Percentiles rank a stretch among this genome's conserved stretches.
Evolutionary conservation across 2,113 vertebrate genomes (phyloP).

Genomic region (Ascaphus truei): DNA sequence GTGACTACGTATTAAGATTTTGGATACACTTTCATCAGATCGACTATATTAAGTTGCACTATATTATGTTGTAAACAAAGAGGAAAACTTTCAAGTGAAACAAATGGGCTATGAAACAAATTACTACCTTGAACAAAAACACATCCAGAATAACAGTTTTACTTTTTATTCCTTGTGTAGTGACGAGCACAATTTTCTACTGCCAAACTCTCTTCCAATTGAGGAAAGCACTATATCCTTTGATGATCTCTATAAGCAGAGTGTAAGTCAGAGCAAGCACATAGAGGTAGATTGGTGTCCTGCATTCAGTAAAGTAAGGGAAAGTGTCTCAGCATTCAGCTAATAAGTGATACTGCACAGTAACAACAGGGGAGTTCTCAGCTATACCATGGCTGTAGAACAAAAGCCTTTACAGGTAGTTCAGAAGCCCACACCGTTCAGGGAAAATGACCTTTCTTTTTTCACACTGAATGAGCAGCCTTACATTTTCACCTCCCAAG

Average conservation of each 20-base stretch:
- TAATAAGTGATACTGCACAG: conserved; percentile 29
- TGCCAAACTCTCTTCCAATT: conserved; percentile 38
- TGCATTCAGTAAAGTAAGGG: neutral
- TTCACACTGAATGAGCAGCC: conserved; percentile 6
- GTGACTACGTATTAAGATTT: neutral
- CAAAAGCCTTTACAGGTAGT: conserved; percentile 40
- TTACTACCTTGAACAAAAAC: conserved; percentile 11
- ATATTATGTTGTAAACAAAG: neutral
- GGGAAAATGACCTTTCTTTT: conserved; percentile 41
- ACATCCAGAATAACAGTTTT: conserved; percentile 9
- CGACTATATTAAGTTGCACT: neutral
- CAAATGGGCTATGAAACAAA: conserved; percentile 24
- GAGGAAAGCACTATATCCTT: conserved; percentile 36
- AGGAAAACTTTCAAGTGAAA: conserved; percentile 20
- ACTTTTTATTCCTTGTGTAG: conserved; percentile 31
- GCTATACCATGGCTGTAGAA: conserved; percentile 48
- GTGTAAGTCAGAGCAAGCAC: accelerated
- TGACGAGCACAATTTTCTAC: conserved; percentile 27
- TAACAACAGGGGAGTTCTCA: conserved; percentile 48
- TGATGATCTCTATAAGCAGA: conserved; percentile 33
- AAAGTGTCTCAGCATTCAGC: conserved; percentile 21
- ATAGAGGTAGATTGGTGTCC: conserved; percentile 26
- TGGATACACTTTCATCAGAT: neutral
- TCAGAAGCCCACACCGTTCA: conserved; percentile 43
- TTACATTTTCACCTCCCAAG: conserved; percentile 13